phyloP scores from a whole-genome alignment of 2,113 vertebrate genomes.

The Camelus dromedarius region DNA sequence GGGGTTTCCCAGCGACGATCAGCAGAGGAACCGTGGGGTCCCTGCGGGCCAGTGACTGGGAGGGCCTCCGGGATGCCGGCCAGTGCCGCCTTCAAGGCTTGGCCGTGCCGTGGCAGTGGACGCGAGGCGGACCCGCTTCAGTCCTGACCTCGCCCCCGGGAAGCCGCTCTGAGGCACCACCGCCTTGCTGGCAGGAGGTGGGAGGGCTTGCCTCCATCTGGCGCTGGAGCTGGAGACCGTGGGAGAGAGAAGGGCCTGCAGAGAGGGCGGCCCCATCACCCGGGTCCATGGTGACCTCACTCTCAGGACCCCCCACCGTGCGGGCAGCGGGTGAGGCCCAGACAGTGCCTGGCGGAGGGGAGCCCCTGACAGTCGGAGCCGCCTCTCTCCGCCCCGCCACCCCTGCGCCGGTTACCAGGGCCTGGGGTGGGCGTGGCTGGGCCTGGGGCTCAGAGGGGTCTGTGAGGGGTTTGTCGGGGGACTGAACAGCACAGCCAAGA shows the following conservation, averaged over 20 bases:
- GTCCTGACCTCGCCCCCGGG: not conserved
- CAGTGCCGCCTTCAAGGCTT: not conserved
- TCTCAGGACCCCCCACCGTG: not conserved
- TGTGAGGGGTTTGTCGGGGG: not conserved
- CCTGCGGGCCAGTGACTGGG: not conserved
- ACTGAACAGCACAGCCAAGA: not conserved
- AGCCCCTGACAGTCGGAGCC: accelerated
- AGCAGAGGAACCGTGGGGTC: accelerated
- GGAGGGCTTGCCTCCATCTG: not conserved
- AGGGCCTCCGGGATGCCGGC: not conserved
- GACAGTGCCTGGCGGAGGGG: accelerated
- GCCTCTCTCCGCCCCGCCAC: not conserved
- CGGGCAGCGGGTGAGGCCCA: not conserved
- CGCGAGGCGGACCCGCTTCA: not conserved
- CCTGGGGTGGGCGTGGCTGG: not conserved
- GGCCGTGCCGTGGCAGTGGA: not conserved
- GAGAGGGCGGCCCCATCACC: not conserved
- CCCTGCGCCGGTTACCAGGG: accelerated
- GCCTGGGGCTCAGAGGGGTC: not conserved
- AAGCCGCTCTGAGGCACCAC: not conserved
- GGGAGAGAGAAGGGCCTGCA: not conserved
- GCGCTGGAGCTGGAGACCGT: not conserved
- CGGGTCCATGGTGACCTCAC: not conserved
- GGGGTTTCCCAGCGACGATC: no score
- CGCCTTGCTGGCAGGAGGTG: not conserved